A percentile compares a stretch with the other conserved stretches of the same genome.
Evolutionary conservation across 2,797 vertebrate genomes (phyloP).

Genomic region (Arctocebus calabarensis): DNA sequence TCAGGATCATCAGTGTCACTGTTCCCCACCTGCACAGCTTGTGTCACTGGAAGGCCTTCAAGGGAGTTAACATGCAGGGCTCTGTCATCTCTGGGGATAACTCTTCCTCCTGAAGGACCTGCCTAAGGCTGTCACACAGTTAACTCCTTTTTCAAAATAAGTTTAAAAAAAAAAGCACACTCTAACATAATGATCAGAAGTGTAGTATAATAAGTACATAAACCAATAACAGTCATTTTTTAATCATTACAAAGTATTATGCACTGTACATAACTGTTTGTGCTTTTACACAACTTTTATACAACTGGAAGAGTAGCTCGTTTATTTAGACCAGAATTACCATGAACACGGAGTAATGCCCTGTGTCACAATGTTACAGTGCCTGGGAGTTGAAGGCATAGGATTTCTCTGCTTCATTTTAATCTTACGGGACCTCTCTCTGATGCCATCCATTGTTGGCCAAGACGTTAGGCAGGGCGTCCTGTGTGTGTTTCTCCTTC

Average conservation of each 20-base stretch:
- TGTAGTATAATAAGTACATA: neutral
- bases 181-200: neutral
- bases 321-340: neutral
- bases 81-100: neutral
- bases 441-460: neutral
- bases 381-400: neutral
- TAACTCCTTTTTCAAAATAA: too few species aligned
- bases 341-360: neutral
- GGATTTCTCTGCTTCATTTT: neutral
- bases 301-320: neutral
- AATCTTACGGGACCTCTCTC: neutral
- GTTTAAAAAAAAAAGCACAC: neutral
- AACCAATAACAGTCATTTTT: neutral
- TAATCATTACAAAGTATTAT: neutral
- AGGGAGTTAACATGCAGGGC: too few species aligned
- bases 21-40: neutral
- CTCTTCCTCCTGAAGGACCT: neutral
- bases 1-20: neutral
- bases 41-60: neutral
- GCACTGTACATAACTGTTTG: neutral
- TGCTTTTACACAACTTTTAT: neutral
- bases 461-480: neutral
- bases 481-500: neutral
- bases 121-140: neutral
- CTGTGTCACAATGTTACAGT: too few species aligned